Conservation (phyloP, 2,797 vertebrate genomes). For the Eidolon dupreanum region DNA sequence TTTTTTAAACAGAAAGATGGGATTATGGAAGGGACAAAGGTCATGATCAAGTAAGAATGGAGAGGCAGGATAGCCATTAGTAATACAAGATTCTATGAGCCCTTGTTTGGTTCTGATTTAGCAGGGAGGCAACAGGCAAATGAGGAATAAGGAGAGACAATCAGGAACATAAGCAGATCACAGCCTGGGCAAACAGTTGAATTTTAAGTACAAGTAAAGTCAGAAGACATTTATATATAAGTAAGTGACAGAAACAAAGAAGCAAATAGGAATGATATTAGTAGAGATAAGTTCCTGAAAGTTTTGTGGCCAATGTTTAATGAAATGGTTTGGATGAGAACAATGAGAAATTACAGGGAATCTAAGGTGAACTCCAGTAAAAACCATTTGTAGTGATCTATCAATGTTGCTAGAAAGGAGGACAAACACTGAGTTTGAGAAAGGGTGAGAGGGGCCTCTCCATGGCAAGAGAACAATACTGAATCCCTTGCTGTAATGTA, state of each 20-base stretch:
- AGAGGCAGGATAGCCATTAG: background rate
- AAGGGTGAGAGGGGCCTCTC: background rate
- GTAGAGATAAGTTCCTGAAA: background rate
- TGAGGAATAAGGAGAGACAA: background rate
- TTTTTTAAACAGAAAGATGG: background rate
- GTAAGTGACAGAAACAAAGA: background rate
- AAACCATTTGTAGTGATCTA: background rate
- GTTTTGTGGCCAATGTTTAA: slow-evolving; percentile 1
- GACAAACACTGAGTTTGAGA: background rate
- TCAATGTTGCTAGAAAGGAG: background rate
- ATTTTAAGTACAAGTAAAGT: background rate
- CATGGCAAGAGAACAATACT: background rate
- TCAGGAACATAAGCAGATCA: background rate
- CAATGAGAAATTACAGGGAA: background rate
- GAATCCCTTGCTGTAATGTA: too few relatives aligned
- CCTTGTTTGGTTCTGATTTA: background rate
- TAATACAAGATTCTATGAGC: background rate
- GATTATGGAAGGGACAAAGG: background rate
- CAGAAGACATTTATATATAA: background rate
- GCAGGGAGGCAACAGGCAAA: background rate
- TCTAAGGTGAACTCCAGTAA: background rate
- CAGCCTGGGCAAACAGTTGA: background rate
- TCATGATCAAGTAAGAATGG: slow-evolving; percentile 7
- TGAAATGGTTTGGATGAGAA: background rate
- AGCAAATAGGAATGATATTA: background rate